Evolutionary conservation across 2,888 invertebrate species (phyloP).

Genomic region (Harpagoxenus sublaevis): DNA sequence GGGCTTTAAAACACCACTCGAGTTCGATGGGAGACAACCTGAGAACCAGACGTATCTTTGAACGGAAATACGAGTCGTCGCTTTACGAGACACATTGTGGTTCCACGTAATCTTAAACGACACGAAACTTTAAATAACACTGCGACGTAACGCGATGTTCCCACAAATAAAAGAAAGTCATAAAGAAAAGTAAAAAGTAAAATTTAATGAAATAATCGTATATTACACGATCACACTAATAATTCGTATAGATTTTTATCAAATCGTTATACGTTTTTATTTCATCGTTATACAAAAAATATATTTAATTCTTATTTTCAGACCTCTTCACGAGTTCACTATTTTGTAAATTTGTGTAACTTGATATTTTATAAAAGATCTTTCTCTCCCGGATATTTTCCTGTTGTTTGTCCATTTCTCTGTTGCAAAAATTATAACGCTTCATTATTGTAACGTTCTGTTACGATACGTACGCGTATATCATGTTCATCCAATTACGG

Average conservation of each 20-base stretch:
- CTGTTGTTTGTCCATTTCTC: background rate
- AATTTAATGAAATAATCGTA: conserved; percentile 1
- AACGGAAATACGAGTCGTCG: conserved; percentile 49
- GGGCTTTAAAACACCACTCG: conserved; percentile 61
- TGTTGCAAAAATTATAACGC: background rate
- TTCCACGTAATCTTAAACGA: conserved; percentile 42
- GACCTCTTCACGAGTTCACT: background rate
- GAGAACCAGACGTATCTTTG: conserved; percentile 46
- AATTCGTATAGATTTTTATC: background rate
- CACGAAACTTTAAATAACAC: conserved; percentile 35
- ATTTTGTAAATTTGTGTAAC: background rate
- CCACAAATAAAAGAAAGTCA: background rate
- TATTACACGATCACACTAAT: background rate
- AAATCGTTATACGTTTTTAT: background rate
- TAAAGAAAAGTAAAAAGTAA: background rate
- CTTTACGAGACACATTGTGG: conserved; percentile 44
- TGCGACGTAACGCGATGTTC: background rate
- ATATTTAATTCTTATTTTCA: background rate
- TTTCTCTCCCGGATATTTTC: background rate
- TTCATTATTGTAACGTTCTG: background rate
- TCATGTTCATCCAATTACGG: conserved; percentile 27
- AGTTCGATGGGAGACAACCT: conserved; percentile 62
- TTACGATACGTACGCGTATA: background rate
- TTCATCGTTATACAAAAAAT: background rate
- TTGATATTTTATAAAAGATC: background rate